Evolutionary conservation across 2,888 invertebrate species (phyloP).

Genomic region (Dryomyza anilis): DNA sequence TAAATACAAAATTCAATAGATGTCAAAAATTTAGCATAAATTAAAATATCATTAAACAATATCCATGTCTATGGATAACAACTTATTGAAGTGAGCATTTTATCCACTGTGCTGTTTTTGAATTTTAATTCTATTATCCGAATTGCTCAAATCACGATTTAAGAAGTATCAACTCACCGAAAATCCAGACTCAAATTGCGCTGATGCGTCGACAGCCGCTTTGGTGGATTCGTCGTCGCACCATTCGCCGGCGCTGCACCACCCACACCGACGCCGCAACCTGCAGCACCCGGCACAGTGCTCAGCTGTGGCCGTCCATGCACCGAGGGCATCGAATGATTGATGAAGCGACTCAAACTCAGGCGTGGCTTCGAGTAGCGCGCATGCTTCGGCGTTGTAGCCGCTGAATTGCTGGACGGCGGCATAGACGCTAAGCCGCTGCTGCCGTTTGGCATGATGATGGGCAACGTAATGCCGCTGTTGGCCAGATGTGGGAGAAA

Average conservation of each 20-base stretch:
- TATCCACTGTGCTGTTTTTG: too few species aligned
- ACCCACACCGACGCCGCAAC: slow-evolving; percentile 31
- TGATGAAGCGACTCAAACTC: slow-evolving; percentile 58
- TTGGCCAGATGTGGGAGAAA: not conserved
- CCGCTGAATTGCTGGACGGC: slow-evolving; percentile 48
- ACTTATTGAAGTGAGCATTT: too few species aligned
- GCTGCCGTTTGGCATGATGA: slow-evolving; percentile 48
- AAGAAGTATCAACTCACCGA: slow-evolving; percentile 71
- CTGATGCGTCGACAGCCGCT: slow-evolving; percentile 70
- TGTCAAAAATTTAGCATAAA: too few species aligned
- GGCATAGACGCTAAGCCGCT: slow-evolving; percentile 43
- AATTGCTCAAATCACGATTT: too few species aligned
- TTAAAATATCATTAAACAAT: too few species aligned
- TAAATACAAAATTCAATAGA: too few species aligned
- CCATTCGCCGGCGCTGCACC: slow-evolving; percentile 30
- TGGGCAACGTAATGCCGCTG: slow-evolving; percentile 48
- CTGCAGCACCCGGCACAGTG: slow-evolving; percentile 33
- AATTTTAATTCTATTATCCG: too few species aligned
- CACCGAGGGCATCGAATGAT: slow-evolving; percentile 61
- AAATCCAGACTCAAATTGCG: slow-evolving; percentile 89
- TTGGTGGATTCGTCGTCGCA: slow-evolving; percentile 47
- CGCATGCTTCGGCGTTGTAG: slow-evolving; percentile 57
- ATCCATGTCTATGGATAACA: too few species aligned
- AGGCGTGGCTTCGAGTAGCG: slow-evolving; percentile 59
- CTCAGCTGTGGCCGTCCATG: slow-evolving; percentile 59